A percentile compares a stretch with the other conserved stretches of the same genome.
Evolutionary conservation across 1,140 invertebrate species (phyloP).

Genomic region (Cryptotermes secundus): DNA sequence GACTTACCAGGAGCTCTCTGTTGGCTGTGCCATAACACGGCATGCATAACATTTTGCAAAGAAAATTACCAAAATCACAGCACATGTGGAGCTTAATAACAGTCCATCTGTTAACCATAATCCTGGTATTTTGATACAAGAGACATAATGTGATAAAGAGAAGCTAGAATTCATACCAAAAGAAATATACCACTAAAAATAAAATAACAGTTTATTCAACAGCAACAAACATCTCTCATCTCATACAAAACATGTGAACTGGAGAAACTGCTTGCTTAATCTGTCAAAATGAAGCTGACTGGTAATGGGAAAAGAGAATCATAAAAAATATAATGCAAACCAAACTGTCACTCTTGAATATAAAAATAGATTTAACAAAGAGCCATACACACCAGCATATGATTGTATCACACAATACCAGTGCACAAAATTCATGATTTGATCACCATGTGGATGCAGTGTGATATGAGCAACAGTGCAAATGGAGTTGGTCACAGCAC

Average conservation of each 20-base stretch:
- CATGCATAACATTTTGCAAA: too few species aligned
- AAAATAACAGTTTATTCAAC: constrained; percentile 19
- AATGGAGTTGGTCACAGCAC: not conserved
- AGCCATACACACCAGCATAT: not conserved
- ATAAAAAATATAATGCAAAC: not conserved
- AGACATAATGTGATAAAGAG: not conserved
- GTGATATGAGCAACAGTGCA: not conserved
- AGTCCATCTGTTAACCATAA: too few species aligned
- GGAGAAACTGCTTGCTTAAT: not conserved
- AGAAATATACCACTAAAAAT: not conserved
- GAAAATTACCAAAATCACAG: too few species aligned
- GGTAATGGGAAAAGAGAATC: not conserved
- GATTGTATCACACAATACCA: not conserved
- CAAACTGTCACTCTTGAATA: not conserved
- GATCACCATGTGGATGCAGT: not conserved
- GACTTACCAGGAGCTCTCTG: too few species aligned
- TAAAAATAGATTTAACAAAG: constrained; percentile 4
- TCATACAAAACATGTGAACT: constrained; percentile 1
- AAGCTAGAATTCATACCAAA: not conserved
- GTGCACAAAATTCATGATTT: not conserved
- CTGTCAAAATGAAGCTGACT: not conserved
- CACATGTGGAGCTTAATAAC: too few species aligned
- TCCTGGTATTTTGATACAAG: not conserved
- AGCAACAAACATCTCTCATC: not conserved
- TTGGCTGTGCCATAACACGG: too few species aligned